Percentiles rank a stretch among this genome's conserved stretches.
Evolutionary conservation across 2,888 invertebrate species (phyloP).

Genomic region (Tridacna gigas): DNA sequence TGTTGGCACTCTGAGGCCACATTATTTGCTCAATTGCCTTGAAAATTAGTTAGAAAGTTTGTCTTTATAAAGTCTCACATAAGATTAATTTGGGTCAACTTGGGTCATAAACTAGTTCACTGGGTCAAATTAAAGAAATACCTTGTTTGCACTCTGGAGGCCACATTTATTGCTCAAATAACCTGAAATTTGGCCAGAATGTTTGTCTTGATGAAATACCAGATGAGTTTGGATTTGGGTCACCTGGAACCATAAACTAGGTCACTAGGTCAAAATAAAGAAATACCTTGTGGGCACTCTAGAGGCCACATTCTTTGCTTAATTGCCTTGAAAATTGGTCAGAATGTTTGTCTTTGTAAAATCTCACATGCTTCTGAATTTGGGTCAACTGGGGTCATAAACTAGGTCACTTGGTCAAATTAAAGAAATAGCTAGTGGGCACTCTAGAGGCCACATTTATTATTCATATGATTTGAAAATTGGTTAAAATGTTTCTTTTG

Average conservation of each 20-base stretch:
- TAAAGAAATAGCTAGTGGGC: neutral
- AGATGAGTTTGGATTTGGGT: neutral
- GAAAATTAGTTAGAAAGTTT: neutral
- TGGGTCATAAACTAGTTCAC: neutral
- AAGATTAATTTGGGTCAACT: neutral
- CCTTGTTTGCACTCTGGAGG: neutral
- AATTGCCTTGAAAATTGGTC: neutral
- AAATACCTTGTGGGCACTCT: neutral
- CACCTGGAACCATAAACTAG: neutral
- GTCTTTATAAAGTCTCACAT: too few relatives aligned
- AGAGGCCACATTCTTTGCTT: neutral
- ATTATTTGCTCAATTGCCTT: neutral
- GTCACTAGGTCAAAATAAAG: neutral
- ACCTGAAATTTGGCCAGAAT: neutral
- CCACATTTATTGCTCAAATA: neutral
- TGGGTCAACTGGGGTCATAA: neutral
- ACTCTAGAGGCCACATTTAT: neutral
- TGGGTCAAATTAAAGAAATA: neutral
- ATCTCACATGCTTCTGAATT: neutral
- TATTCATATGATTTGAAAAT: neutral
- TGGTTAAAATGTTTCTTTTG: neutral
- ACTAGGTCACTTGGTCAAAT: neutral
- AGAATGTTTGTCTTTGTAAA: neutral
- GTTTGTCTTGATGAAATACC: neutral
- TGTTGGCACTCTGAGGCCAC: neutral